Conservation (phyloP, 2,888 invertebrate genomes). For the Caenorhabditis becei region DNA sequence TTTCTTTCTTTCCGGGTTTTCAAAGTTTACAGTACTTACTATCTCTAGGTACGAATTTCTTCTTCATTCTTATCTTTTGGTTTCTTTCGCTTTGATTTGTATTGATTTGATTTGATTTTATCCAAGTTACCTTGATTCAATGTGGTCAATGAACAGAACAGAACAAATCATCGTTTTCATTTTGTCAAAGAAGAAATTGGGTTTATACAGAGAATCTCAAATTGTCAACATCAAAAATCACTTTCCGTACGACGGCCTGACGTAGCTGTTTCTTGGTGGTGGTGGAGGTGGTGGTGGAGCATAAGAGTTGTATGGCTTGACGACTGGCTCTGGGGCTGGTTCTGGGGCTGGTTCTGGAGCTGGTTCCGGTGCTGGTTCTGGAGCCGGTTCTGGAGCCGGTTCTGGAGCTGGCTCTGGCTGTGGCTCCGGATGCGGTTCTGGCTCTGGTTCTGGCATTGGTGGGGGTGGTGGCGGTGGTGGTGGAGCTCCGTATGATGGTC, state of each 20-base stretch:
- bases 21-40: conserved; percentile 36
- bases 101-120: not conserved
- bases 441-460: conserved; percentile 48
- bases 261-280: conserved; percentile 60
- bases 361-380: conserved; percentile 59
- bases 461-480: conserved; percentile 54
- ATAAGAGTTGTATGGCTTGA: conserved; percentile 60
- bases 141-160: conserved; percentile 26
- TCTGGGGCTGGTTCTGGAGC: conserved; percentile 61
- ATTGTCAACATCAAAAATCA: conserved; percentile 17
- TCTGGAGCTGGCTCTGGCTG: conserved; percentile 57
- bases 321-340: conserved; percentile 58
- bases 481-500: conserved; percentile 49
- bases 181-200: conserved; percentile 5
- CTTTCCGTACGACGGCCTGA: conserved; percentile 54
- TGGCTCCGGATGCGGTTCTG: conserved; percentile 43
- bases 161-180: conserved; percentile 14
- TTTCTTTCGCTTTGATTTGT: not conserved
- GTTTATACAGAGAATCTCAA: conserved; percentile 1
- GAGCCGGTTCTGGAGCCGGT: conserved; percentile 55
- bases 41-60: conserved; percentile 43
- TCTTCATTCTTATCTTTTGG: conserved; percentile 16
- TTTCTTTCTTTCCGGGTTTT: conserved; percentile 19
- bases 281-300: conserved; percentile 23
- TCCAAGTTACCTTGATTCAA: not conserved